Evolutionary conservation across 2,113 vertebrate genomes (phyloP).

Genomic region (Pluvianellus socialis): DNA sequence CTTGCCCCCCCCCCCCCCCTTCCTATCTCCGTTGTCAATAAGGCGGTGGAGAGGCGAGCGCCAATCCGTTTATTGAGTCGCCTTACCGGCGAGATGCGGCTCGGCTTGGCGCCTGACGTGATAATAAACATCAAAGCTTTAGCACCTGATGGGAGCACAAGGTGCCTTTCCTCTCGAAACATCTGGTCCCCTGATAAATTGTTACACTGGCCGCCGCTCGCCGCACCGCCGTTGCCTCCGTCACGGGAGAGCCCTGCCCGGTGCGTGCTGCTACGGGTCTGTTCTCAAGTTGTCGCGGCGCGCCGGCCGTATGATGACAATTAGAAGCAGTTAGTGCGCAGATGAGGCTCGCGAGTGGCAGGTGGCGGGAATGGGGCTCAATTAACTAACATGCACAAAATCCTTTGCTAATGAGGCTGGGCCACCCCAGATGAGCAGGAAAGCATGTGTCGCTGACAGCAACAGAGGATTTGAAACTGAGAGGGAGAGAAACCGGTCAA

Average conservation of each 20-base stretch:
- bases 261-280: constrained; percentile 67
- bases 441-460: constrained; percentile 65
- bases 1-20: neutral
- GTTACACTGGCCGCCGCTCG: constrained; percentile 24
- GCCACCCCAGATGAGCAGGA: constrained; percentile 72
- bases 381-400: constrained; percentile 78
- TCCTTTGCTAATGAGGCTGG: constrained; percentile 81
- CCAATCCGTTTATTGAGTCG: neutral
- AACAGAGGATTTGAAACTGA: constrained; percentile 46
- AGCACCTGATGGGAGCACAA: constrained; percentile 10
- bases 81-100: neutral
- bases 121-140: neutral
- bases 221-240: neutral
- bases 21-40: neutral
- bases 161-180: constrained; percentile 57
- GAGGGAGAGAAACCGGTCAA: constrained; percentile 45
- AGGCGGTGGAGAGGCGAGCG: neutral
- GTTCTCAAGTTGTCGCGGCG: constrained; percentile 76
- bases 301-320: constrained; percentile 75
- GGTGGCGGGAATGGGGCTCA: constrained; percentile 75
- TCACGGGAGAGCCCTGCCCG: constrained; percentile 21
- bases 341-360: constrained; percentile 78
- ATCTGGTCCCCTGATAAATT: constrained; percentile 72
- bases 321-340: constrained; percentile 77
- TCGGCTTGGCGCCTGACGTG: neutral